A percentile compares a stretch with the other conserved stretches of the same genome.
Evolutionary conservation across 2,797 vertebrate species (phyloP).

Genomic region (Melanotaenia maccullochi): DNA sequence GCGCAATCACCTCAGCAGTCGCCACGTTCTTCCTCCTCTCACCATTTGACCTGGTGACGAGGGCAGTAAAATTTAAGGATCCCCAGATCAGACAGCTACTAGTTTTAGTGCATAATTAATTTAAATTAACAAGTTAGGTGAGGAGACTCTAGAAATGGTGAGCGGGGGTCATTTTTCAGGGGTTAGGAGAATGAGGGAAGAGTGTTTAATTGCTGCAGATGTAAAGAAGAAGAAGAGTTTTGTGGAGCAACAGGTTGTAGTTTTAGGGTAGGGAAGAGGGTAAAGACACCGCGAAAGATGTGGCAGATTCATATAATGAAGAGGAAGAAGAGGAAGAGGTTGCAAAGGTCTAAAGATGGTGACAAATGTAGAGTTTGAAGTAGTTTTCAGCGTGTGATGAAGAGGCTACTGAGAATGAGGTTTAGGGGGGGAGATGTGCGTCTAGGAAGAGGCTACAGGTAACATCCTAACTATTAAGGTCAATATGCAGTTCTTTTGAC

Average conservation of each 20-base stretch:
- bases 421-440: constrained; percentile 41
- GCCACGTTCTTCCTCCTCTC: constrained; percentile 17
- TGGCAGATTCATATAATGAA: constrained; percentile 48
- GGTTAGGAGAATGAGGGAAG: constrained; percentile 16
- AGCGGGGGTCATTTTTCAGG: background rate
- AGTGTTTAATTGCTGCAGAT: constrained; percentile 10
- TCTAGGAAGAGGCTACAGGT: constrained; percentile 27
- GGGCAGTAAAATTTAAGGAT: constrained; percentile 10
- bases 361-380: constrained; percentile 47
- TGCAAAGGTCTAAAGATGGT: constrained; percentile 50
- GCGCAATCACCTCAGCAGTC: constrained; percentile 29
- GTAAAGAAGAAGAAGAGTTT: constrained; percentile 10
- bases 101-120: constrained; percentile 17
- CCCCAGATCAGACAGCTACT: constrained; percentile 5
- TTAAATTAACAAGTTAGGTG: constrained; percentile 21
- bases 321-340: constrained; percentile 45
- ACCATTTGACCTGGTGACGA: constrained; percentile 7
- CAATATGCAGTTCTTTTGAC: constrained; percentile 58
- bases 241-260: constrained; percentile 40
- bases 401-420: constrained; percentile 46
- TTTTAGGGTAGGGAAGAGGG: constrained; percentile 18
- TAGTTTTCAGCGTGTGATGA: constrained; percentile 49
- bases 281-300: constrained; percentile 32
- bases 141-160: constrained; percentile 9
- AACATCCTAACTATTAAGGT: constrained; percentile 36